Conservation (phyloP, 2,113 vertebrate species). For the Crypturellus undulatus region DNA sequence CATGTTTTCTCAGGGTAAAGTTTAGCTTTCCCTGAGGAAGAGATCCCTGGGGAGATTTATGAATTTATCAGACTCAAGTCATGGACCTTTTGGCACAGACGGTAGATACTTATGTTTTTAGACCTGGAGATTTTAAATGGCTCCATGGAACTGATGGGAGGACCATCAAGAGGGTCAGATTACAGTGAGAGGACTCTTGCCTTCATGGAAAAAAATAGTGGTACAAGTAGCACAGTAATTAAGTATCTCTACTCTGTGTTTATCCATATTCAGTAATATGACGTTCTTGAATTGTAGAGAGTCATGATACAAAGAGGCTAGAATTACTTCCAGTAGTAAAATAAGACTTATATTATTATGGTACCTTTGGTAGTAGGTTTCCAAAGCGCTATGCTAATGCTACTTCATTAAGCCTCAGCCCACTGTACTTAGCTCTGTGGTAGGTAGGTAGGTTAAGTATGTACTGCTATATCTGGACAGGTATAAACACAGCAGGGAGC, state of each 20-base stretch:
- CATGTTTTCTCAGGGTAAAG: background rate
- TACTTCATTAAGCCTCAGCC: background rate
- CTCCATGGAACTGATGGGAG: background rate
- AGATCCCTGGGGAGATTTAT: background rate
- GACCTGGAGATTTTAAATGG: background rate
- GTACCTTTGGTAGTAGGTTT: background rate
- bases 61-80: background rate
- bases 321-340: background rate
- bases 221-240: background rate
- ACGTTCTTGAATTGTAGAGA: fast-evolving
- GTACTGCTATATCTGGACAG: background rate
- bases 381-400: background rate
- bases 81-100: background rate
- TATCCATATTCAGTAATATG: background rate
- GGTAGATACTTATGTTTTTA: background rate
- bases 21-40: background rate
- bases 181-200: background rate
- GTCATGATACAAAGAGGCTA: background rate
- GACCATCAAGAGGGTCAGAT: background rate
- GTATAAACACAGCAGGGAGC: background rate
- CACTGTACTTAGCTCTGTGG: background rate
- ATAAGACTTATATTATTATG: background rate
- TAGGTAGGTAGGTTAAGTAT: background rate
- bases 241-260: background rate
- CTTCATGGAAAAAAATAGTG: background rate